Evolutionary conservation across 2,797 vertebrate species (phyloP), one percentile per base, ranked within the genome.

Genomic region (Phalanger gymnotis): DNA sequence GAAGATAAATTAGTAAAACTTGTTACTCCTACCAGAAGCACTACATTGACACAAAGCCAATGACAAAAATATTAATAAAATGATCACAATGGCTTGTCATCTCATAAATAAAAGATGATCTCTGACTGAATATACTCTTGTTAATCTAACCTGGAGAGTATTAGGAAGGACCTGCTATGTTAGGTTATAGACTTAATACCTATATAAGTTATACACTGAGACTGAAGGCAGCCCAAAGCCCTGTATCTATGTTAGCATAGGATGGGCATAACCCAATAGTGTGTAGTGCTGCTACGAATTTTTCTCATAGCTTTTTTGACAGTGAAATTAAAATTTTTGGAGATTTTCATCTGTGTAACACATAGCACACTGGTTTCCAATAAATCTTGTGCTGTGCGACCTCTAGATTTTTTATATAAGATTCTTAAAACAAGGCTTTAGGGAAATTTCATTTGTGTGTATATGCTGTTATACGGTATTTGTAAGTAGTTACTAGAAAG

Each of bases 1-100:
- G 10, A 54, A 30, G 16, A 61, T 95, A 13, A 34, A 73, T 95
- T 93, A 93, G 66, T 95, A 92, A 93, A 31, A 34, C 2, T 96
- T 95, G 91, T 57, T 95, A 91, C 95, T 93, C 94, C n/a, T 89
- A 25, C 31, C 93, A n/a, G 13, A 93, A 94, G 13, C 7, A 34
- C 30, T 57, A 25, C 81, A 25, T 87, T 51, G 73, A 87, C 66
- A 87, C 30, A 57, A 5, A 91, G 87, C 5, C 55, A 51, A 53
- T 92, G 54, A 89, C 90, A 92, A 89, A 57, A 52, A 52, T 91
- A 90, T 91, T 94, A 58, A 91, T 95, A 40, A 92, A 94, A 52
- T 90, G 92, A 94, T 92, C 91, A 51, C 12, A 40, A 58, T 92
- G 81, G 19, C 93, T 30, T 94, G 94, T 90, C 28, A 3, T 7